Percentiles rank a stretch among this genome's conserved stretches.
Evolutionary conservation across 92 coral and sea anemone genomes (phyloP).

Genomic region (Galaxea fascicularis): DNA sequence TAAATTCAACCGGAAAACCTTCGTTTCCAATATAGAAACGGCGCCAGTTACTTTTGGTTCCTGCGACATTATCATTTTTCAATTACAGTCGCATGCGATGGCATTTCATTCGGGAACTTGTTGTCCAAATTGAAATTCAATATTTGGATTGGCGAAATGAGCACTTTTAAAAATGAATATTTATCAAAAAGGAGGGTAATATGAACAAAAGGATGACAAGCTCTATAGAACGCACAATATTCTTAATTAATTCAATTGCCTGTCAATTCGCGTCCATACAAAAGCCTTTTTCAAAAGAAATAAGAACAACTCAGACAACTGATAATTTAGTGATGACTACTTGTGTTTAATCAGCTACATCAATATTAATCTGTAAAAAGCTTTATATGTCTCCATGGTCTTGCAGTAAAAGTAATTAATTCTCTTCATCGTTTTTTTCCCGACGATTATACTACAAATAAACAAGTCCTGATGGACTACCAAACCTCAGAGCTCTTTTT

Average conservation of each 20-base stretch:
- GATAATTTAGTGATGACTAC: neutral
- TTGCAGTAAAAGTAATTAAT: neutral
- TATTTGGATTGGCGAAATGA: neutral
- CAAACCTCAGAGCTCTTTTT: neutral
- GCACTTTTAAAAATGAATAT: neutral
- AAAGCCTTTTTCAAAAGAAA: neutral
- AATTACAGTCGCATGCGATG: neutral
- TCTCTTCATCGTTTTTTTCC: neutral
- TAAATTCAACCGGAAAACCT: neutral
- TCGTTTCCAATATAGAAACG: neutral
- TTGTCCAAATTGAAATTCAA: neutral
- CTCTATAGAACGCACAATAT: neutral
- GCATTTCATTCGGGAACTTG: neutral
- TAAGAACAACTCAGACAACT: neutral
- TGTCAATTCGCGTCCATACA: neutral
- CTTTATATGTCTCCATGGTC: neutral
- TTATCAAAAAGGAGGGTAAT: neutral
- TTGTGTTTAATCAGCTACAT: neutral
- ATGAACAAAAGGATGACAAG: constrained; percentile 28
- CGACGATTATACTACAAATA: neutral
- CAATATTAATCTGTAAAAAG: neutral
- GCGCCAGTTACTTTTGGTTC: neutral
- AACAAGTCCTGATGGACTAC: neutral
- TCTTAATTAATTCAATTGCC: constrained; percentile 4
- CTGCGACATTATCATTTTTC: constrained; percentile 8